phyloP scores from a whole-genome alignment of 1,140 invertebrate species.

The Diuraphis noxia region DNA sequence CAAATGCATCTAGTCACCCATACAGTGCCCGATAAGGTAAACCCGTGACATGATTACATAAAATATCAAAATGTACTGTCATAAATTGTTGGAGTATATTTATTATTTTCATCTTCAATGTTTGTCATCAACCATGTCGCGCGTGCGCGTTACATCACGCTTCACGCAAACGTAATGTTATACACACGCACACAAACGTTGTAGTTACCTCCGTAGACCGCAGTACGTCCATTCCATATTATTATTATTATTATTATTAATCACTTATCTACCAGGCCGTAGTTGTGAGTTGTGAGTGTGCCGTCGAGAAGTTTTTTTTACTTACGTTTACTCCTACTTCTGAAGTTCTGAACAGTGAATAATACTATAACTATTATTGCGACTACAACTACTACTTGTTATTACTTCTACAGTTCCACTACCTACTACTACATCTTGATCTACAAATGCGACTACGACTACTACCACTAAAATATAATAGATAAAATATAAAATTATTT shows the following conservation, averaged over 20 bases:
- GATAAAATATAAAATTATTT: slow-evolving; percentile 1
- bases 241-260: not conserved
- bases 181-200: not conserved
- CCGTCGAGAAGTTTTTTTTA: not conserved
- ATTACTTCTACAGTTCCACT: too few relatives aligned
- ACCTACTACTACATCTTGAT: not conserved
- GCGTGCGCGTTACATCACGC: not conserved
- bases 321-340: not conserved
- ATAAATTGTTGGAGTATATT: not conserved
- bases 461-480: slow-evolving; percentile 8
- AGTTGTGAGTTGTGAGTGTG: not conserved
- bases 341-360: too few relatives aligned
- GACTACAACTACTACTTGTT: not conserved
- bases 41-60: too few relatives aligned
- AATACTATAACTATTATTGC: not conserved
- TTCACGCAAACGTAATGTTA: not conserved
- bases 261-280: not conserved
- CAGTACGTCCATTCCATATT: not conserved
- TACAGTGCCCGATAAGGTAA: too few relatives aligned
- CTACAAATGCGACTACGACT: not conserved
- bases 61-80: not conserved
- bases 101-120: not conserved
- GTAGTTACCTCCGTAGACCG: not conserved
- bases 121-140: not conserved
- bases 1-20: too few relatives aligned